Evolutionary conservation across 1,140 invertebrate species (phyloP).

Genomic region (Atta texana): DNA sequence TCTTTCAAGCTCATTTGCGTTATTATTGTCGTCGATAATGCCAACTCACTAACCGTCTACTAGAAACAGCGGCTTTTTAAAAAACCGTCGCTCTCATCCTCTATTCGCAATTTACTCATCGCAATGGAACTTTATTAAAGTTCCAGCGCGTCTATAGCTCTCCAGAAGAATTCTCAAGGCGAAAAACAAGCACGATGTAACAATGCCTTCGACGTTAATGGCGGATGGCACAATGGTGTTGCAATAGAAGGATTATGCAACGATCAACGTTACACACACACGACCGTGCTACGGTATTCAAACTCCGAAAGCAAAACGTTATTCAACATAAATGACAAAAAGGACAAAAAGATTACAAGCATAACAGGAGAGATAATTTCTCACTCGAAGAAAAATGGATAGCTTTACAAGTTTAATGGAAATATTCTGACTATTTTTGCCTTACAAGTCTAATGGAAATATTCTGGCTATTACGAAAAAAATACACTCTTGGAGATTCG

Average conservation of each 20-base stretch:
- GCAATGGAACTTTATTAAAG: slow-evolving; percentile 13
- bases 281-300: neutral
- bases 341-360: neutral
- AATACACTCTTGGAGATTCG: too few relatives aligned
- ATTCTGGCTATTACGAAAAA: too few relatives aligned
- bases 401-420: too few relatives aligned
- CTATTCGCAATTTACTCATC: neutral
- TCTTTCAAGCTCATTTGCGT: neutral
- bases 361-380: neutral
- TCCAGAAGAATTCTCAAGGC: slow-evolving; percentile 38
- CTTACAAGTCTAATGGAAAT: too few relatives aligned
- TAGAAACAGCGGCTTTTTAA: neutral
- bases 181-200: slow-evolving; percentile 33
- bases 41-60: too few relatives aligned
- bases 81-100: neutral
- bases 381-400: too few relatives aligned
- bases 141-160: slow-evolving; percentile 3
- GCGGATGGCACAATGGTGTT: slow-evolving; percentile 51
- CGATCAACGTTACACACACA: neutral
- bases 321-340: neutral
- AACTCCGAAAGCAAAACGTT: neutral
- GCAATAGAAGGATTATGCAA: slow-evolving; percentile 52
- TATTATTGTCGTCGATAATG: slow-evolving; percentile 20
- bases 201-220: slow-evolving; percentile 42
- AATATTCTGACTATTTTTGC: too few relatives aligned